phyloP scores from a whole-genome alignment of 2,797 vertebrate species.

The Tarsius wallacei region DNA sequence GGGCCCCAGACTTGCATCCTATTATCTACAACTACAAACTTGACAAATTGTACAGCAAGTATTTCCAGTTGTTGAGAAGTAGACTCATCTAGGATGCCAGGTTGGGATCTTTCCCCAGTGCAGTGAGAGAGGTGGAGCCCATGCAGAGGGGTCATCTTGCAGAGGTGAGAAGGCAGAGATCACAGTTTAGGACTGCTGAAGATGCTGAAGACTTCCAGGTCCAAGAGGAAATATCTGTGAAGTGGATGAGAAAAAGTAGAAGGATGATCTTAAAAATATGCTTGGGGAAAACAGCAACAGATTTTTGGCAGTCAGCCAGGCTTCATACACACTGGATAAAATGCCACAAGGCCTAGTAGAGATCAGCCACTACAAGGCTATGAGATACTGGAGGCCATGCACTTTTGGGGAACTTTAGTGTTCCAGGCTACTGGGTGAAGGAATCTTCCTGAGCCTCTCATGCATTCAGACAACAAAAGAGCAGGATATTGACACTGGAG shows the following conservation, averaged over 20 bases:
- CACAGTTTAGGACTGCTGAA: not conserved
- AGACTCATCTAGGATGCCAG: not conserved
- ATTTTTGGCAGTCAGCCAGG: not conserved
- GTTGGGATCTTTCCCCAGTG: not conserved
- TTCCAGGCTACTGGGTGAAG: not conserved
- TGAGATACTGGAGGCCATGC: not conserved
- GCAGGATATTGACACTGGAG: too few relatives aligned
- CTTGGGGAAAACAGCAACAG: not conserved
- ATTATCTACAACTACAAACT: not conserved
- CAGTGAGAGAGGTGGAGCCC: not conserved
- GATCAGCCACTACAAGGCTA: not conserved
- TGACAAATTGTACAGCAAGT: not conserved
- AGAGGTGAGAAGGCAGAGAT: not conserved
- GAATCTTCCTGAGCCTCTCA: not conserved
- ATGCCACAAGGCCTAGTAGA: not conserved
- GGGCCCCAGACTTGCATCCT: not conserved
- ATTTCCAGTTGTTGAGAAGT: not conserved
- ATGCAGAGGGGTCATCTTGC: not conserved
- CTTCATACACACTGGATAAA: not conserved
- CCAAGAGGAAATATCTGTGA: not conserved
- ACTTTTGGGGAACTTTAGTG: not conserved
- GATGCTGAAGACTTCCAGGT: not conserved
- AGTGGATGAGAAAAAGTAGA: not conserved
- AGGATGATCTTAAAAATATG: not conserved
- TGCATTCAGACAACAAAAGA: not conserved